Evolutionary conservation across 2,888 invertebrate genomes (phyloP).

Genomic region (Corythucha ciliata): DNA sequence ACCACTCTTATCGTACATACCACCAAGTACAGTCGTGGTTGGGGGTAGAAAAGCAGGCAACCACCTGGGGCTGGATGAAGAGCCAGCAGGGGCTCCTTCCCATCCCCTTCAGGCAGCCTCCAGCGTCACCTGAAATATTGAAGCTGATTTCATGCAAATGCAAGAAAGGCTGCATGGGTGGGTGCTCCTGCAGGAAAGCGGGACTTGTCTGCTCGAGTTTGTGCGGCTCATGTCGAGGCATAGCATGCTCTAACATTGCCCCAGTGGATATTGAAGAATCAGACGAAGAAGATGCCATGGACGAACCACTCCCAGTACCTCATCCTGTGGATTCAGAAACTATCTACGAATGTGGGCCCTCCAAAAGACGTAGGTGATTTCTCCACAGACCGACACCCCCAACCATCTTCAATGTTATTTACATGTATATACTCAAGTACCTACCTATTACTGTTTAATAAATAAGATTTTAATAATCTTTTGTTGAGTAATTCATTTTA

Average conservation of each 20-base stretch:
- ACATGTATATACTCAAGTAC: too few relatives aligned
- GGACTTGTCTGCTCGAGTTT: not conserved
- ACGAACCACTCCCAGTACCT: constrained; percentile 1
- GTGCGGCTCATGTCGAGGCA: constrained; percentile 4
- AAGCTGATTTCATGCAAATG: too few relatives aligned
- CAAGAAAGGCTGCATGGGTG: constrained; percentile 12
- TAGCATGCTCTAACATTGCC: not conserved
- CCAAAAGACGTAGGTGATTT: too few relatives aligned
- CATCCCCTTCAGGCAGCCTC: not conserved
- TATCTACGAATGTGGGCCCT: not conserved
- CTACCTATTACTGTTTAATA: too few relatives aligned
- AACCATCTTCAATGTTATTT: too few relatives aligned
- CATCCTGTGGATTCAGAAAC: constrained; percentile 7
- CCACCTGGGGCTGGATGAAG: constrained; percentile 11
- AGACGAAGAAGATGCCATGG: constrained; percentile 1
- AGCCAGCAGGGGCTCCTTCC: constrained; percentile 5
- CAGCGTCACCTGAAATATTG: constrained; percentile 9
- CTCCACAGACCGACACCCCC: too few relatives aligned
- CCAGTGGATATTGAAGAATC: not conserved
- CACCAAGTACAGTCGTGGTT: constrained; percentile 11
- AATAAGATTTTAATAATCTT: too few relatives aligned
- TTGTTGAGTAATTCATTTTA: too few relatives aligned
- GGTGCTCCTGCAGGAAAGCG: constrained; percentile 6
- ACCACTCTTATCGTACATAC: constrained; percentile 12
- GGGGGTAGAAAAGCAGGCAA: constrained; percentile 9